These are phyloP conservation scores for Hydropotes inermis DNA, from an alignment of 2,113 vertebrate genomes.

Conservation along the genomic window DNA sequence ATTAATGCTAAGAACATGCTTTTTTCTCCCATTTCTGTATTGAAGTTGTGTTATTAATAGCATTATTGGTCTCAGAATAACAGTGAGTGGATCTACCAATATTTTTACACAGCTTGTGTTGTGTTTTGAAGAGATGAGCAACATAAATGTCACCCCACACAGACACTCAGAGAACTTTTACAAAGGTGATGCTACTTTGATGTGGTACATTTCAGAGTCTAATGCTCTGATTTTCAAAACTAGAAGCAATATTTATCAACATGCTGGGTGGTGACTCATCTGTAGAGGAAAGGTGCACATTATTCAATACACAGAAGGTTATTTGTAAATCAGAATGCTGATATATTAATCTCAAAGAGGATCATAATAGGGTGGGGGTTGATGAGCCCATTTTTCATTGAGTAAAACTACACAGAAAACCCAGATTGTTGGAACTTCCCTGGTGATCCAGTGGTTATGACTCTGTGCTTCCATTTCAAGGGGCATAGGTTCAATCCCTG, in stretches of 20 bases:
- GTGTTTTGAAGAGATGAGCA: background rate
- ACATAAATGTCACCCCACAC: background rate
- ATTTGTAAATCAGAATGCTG: conserved; percentile 24
- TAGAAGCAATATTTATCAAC: background rate
- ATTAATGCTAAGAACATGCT: background rate
- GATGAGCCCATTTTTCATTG: conserved; percentile 13
- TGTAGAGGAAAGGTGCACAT: background rate
- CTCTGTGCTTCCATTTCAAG: background rate
- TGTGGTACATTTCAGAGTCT: background rate
- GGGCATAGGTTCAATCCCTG: background rate
- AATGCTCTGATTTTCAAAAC: background rate
- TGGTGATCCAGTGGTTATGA: background rate
- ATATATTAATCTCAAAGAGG: conserved; percentile 38
- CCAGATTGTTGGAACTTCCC: background rate
- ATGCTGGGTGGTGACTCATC: background rate
- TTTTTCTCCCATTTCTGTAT: background rate
- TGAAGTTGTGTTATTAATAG: background rate
- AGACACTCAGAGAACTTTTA: background rate
- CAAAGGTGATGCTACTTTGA: background rate
- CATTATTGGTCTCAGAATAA: background rate
- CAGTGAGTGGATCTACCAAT: background rate
- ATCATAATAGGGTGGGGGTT: background rate
- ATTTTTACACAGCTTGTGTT: background rate
- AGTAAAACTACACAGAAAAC: conserved; percentile 12
- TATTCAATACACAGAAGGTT: background rate